Percentiles rank a stretch among this genome's conserved stretches.
These are phyloP conservation scores for Cyrtonyx montezumae DNA, from an alignment of 2,113 vertebrate genomes.

Conservation along the genomic window DNA sequence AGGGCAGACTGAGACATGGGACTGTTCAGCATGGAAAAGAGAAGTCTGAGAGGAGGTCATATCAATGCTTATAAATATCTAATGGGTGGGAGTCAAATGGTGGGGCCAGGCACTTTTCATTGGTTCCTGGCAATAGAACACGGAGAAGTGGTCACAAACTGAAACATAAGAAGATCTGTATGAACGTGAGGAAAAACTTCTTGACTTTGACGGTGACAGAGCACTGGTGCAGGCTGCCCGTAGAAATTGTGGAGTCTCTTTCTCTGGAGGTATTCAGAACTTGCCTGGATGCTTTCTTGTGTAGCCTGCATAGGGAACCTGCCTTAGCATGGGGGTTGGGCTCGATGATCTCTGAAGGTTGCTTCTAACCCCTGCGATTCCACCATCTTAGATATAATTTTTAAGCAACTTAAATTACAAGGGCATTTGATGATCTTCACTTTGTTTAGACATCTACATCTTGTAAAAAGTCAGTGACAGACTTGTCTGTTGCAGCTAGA, in stretches of 20 bases:
- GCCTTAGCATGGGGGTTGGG: no score
- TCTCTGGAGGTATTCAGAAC: not conserved
- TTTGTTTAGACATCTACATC: accelerated
- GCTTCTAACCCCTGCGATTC: not conserved
- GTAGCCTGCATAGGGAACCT: not conserved
- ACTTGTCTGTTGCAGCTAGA: not conserved
- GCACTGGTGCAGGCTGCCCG: not conserved
- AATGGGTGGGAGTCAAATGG: no score
- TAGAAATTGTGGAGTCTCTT: not conserved
- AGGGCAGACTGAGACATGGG: no score
- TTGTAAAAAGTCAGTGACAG: not conserved
- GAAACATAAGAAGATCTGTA: not conserved
- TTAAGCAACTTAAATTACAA: not conserved
- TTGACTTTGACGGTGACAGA: not conserved
- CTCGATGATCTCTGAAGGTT: not conserved
- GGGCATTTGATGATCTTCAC: not conserved
- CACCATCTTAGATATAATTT: not conserved
- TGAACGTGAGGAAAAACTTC: not conserved
- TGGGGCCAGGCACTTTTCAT: no score
- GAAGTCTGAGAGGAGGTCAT: no score
- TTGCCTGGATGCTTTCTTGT: not conserved
- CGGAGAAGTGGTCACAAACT: not conserved
- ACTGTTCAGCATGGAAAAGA: no score
- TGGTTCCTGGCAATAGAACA: no score
- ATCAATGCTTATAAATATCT: no score